Evolutionary conservation across 2,888 invertebrate genomes (phyloP).

Genomic region (Drosophila conformis): DNA sequence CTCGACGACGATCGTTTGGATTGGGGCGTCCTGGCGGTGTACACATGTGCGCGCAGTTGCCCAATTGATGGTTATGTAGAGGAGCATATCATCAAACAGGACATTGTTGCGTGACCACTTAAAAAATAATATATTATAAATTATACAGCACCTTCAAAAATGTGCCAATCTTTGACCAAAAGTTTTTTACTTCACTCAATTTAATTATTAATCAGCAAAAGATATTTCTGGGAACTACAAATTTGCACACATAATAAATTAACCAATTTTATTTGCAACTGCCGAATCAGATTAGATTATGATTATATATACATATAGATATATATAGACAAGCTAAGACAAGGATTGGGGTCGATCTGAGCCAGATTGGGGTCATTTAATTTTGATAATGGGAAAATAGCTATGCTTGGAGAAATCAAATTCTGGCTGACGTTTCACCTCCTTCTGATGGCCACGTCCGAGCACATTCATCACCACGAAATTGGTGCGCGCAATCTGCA

Average conservation of each 20-base stretch:
- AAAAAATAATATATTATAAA: not conserved
- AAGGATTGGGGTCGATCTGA: slow-evolving; percentile 28
- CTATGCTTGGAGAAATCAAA: slow-evolving; percentile 96
- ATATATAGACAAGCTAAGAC: slow-evolving; percentile 11
- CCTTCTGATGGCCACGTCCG: slow-evolving; percentile 96
- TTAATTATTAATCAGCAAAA: not conserved
- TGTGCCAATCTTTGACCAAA: not conserved
- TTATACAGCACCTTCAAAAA: not conserved
- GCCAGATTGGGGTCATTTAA: slow-evolving; percentile 63
- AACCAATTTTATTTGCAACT: slow-evolving; percentile 62
- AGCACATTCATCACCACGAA: slow-evolving; percentile 97
- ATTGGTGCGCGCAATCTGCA: slow-evolving; percentile 97
- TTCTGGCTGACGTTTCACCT: slow-evolving; percentile 92
- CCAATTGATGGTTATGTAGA: slow-evolving; percentile 87
- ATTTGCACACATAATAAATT: not conserved
- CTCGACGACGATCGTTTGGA: slow-evolving; percentile 91
- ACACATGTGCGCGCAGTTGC: slow-evolving; percentile 94
- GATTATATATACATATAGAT: slow-evolving; percentile 4
- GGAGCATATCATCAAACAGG: slow-evolving; percentile 95
- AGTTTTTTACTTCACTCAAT: not conserved
- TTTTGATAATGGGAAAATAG: slow-evolving; percentile 96
- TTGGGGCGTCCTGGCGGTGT: slow-evolving; percentile 95
- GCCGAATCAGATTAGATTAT: slow-evolving; percentile 32
- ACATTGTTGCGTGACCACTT: slow-evolving; percentile 85
- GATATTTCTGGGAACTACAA: not conserved